Evolutionary conservation across 2,113 vertebrate genomes (phyloP).

Genomic region (Murina feae): DNA sequence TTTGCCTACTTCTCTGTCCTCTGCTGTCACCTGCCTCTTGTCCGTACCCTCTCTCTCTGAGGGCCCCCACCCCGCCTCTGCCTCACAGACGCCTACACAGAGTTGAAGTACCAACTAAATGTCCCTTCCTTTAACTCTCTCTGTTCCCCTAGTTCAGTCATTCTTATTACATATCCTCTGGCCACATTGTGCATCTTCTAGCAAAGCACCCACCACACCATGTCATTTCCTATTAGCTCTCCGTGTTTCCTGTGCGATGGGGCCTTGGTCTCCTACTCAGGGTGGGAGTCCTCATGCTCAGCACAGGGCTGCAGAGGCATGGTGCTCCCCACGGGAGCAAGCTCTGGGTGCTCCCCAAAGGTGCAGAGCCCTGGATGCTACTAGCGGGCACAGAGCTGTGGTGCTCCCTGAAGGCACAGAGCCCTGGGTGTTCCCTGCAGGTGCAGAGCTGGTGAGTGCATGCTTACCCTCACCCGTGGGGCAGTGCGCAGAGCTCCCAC

Average conservation of each 20-base stretch:
- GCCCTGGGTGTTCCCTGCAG: too few species aligned
- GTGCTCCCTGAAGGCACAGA: too few species aligned
- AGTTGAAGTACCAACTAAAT: background rate
- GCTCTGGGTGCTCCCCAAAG: too few species aligned
- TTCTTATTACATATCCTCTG: background rate
- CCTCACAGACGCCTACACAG: background rate
- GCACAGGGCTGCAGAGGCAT: background rate
- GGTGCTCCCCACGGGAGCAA: too few species aligned
- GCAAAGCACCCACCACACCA: accelerated
- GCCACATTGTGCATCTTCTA: background rate
- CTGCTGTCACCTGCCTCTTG: background rate
- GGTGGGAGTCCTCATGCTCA: too few species aligned
- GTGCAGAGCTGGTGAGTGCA: too few species aligned
- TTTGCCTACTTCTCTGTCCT: background rate
- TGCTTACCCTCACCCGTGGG: too few species aligned
- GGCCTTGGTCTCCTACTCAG: background rate
- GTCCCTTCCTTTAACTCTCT: background rate
- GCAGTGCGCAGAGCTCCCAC: too few species aligned
- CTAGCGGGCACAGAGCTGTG: too few species aligned
- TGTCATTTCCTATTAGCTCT: background rate
- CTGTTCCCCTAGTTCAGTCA: background rate
- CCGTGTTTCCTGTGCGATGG: background rate
- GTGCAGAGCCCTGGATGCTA: too few species aligned
- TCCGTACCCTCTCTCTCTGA: background rate
- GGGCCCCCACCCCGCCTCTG: too few species aligned